Percentiles rank a stretch among this genome's conserved stretches.
Conservation (phyloP, 2,113 vertebrate species). For the Oxyura jamaicensis region DNA sequence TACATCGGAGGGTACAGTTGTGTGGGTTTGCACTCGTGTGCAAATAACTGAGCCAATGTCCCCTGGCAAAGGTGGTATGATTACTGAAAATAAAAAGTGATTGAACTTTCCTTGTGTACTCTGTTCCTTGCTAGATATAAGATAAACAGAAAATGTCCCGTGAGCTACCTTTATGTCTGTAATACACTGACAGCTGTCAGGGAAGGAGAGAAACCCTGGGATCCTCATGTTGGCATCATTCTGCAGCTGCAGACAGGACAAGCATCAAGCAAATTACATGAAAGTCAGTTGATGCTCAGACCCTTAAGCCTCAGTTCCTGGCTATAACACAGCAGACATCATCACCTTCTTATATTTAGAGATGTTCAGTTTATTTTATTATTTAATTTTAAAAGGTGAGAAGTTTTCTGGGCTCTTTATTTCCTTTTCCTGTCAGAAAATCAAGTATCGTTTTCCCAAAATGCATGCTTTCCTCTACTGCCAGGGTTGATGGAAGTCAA, state of each 20-base stretch:
- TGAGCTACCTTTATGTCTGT: background rate
- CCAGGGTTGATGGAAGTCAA: background rate
- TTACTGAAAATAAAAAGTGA: background rate
- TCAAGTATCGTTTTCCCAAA: background rate
- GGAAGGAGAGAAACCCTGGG: background rate
- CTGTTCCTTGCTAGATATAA: background rate
- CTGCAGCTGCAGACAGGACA: background rate
- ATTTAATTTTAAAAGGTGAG: background rate
- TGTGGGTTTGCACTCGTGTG: background rate
- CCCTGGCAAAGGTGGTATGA: background rate
- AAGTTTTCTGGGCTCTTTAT: background rate
- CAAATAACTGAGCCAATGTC: background rate
- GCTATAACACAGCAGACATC: background rate
- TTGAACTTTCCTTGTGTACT: background rate
- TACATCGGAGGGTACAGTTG: background rate
- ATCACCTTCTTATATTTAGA: background rate
- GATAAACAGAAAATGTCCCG: background rate
- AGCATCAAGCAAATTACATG: background rate
- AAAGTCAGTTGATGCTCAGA: background rate
- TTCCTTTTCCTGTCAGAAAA: background rate
- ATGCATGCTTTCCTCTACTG: accelerated
- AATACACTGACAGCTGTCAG: background rate
- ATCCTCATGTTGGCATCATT: background rate
- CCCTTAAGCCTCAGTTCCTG: background rate
- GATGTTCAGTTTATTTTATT: background rate